Evolutionary conservation across 2,113 vertebrate genomes (phyloP).

Genomic region (Nannospalax galili): DNA sequence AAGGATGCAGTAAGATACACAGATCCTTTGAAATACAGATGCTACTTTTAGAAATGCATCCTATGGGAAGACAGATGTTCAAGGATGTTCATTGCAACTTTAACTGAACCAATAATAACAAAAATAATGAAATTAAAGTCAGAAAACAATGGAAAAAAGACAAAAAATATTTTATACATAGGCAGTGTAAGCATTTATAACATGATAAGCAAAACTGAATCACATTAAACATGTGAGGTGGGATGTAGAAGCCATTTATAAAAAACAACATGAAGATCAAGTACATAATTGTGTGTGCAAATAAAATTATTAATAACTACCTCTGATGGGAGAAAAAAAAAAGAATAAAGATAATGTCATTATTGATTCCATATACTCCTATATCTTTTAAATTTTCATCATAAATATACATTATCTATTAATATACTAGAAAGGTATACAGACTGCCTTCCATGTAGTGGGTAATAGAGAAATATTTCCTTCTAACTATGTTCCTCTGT

Average conservation of each 20-base stretch:
- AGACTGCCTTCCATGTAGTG: not conserved
- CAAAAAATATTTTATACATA: not conserved
- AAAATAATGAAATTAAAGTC: conserved; percentile 19
- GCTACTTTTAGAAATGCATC: not conserved
- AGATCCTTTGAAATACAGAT: not conserved
- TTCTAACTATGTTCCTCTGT: not conserved
- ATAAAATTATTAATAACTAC: not conserved
- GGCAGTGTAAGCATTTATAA: not conserved
- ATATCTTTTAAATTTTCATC: not conserved
- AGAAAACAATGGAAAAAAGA: not conserved
- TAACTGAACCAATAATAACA: not conserved
- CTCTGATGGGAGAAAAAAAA: not conserved
- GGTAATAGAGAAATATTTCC: not conserved
- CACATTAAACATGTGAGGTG: not conserved
- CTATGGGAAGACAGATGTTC: not conserved
- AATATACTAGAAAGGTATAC: not conserved
- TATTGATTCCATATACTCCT: not conserved
- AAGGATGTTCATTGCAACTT: not conserved
- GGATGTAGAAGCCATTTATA: not conserved
- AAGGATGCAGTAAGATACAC: not conserved
- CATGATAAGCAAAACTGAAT: not conserved
- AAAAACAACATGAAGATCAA: not conserved
- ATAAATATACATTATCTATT: not conserved
- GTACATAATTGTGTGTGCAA: not conserved
- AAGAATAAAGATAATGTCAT: not conserved